phyloP scores from a whole-genome alignment of 2,888 invertebrate genomes.

The Brenthis hecate region DNA sequence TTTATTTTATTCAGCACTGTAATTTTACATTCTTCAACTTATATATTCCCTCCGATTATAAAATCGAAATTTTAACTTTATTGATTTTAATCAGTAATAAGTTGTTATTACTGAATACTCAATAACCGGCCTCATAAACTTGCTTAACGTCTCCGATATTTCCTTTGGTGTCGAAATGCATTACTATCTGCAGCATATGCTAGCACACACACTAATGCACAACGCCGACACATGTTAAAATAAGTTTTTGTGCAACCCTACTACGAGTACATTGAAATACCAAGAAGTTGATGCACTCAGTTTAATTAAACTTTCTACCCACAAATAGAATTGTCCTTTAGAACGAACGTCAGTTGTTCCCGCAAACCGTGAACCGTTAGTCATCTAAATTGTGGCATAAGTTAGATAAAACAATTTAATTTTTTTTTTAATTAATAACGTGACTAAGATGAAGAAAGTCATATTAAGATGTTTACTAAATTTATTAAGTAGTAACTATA shows the following conservation, averaged over 20 bases:
- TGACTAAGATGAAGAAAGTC: too few species aligned
- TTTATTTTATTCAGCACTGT: too few species aligned
- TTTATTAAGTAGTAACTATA: too few species aligned
- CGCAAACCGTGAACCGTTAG: too few species aligned
- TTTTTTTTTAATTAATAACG: too few species aligned
- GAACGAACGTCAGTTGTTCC: not conserved
- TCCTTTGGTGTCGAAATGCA: conserved; percentile 5
- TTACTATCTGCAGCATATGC: not conserved
- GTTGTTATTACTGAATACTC: not conserved
- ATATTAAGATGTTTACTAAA: too few species aligned
- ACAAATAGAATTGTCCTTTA: not conserved
- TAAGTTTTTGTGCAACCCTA: conserved; percentile 36
- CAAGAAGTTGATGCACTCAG: conserved; percentile 25
- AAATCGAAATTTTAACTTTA: too few species aligned
- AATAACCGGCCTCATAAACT: not conserved
- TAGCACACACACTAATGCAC: not conserved
- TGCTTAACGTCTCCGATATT: not conserved
- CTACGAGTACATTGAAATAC: conserved; percentile 19
- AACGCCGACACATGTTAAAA: conserved; percentile 30
- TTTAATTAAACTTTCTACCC: conserved; percentile 12
- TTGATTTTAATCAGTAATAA: too few species aligned
- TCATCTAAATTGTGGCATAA: too few species aligned
- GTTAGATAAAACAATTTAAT: too few species aligned
- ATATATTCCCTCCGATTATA: too few species aligned
- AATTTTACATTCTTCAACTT: too few species aligned